A percentile compares a stretch with the other conserved stretches of the same genome.
phyloP scores from a whole-genome alignment of 2,797 vertebrate genomes.

The Acipenser ruthenus region DNA sequence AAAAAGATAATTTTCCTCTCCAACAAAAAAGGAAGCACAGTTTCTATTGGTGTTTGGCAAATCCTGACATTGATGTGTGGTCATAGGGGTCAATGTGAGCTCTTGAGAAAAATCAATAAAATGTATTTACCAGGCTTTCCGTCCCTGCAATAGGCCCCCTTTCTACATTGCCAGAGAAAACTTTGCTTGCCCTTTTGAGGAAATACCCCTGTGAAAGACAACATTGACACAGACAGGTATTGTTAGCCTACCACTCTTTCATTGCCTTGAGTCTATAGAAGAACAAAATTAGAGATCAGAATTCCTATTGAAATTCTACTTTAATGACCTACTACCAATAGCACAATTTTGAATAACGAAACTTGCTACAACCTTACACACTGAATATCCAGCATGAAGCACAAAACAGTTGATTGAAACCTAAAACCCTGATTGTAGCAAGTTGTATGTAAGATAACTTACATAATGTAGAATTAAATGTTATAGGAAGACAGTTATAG shows the following conservation, averaged over 20 bases:
- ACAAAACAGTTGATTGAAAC: too few species aligned
- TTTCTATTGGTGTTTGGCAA: background rate
- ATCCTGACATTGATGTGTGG: slow-evolving; percentile 3
- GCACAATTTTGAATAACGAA: too few species aligned
- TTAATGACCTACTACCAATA: background rate
- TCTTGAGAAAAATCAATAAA: slow-evolving; percentile 59
- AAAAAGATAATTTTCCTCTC: too few species aligned
- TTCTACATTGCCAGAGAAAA: slow-evolving; percentile 42
- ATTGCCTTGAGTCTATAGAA: too few species aligned
- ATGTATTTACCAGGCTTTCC: slow-evolving; percentile 42
- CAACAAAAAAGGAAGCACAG: too few species aligned
- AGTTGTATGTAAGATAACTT: too few species aligned
- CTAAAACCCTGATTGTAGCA: too few species aligned
- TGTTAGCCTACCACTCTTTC: slow-evolving; percentile 28
- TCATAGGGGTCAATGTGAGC: slow-evolving; percentile 41
- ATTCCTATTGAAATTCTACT: background rate
- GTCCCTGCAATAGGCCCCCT: slow-evolving; percentile 22
- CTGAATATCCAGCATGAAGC: too few species aligned
- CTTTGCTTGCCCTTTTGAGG: slow-evolving; percentile 20
- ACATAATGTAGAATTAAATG: too few species aligned
- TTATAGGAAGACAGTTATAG: too few species aligned
- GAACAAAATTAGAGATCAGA: background rate
- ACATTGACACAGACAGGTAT: slow-evolving; percentile 38
- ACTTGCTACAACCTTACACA: too few species aligned
- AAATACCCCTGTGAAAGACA: slow-evolving; percentile 28